phyloP scores from a whole-genome alignment of 1,140 invertebrate species.

The Bombus soroeensis region DNA sequence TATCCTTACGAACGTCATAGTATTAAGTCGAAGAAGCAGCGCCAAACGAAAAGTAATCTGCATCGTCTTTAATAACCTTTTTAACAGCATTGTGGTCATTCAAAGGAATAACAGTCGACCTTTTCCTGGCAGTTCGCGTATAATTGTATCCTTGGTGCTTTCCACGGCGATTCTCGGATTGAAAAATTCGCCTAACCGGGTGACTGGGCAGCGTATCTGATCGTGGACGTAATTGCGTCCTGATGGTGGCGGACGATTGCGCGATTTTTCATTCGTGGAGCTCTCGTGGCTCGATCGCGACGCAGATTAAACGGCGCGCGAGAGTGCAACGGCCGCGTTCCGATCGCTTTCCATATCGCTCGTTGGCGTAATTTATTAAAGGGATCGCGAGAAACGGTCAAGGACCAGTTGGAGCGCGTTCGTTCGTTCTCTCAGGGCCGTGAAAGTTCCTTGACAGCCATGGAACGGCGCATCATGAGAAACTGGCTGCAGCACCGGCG shows the following conservation, averaged over 20 bases:
- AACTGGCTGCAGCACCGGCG: constrained; percentile 19
- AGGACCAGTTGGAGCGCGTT: constrained; percentile 49
- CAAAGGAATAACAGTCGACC: not conserved
- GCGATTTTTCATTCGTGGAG: constrained; percentile 17
- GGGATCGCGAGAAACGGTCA: constrained; percentile 62
- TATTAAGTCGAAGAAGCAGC: not conserved
- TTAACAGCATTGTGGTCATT: not conserved
- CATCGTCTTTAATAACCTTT: not conserved
- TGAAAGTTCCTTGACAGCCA: constrained; percentile 64
- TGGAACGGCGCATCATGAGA: constrained; percentile 62
- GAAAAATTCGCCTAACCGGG: constrained; percentile 24
- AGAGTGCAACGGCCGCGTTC: constrained; percentile 20
- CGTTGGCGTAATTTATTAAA: constrained; percentile 61
- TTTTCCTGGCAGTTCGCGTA: not conserved
- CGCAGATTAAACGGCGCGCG: constrained; percentile 14
- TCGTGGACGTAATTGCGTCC: constrained; percentile 23
- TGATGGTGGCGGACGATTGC: constrained; percentile 18
- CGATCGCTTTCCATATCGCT: constrained; percentile 30
- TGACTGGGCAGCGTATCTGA: constrained; percentile 32
- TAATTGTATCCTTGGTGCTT: constrained; percentile 4
- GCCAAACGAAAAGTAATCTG: not conserved
- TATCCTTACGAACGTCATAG: too few species aligned
- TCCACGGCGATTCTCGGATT: constrained; percentile 8
- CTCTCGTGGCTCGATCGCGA: constrained; percentile 1
- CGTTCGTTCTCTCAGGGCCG: constrained; percentile 59